Conservation (phyloP, 2,797 vertebrate genomes). For the Glossophaga mutica region DNA sequence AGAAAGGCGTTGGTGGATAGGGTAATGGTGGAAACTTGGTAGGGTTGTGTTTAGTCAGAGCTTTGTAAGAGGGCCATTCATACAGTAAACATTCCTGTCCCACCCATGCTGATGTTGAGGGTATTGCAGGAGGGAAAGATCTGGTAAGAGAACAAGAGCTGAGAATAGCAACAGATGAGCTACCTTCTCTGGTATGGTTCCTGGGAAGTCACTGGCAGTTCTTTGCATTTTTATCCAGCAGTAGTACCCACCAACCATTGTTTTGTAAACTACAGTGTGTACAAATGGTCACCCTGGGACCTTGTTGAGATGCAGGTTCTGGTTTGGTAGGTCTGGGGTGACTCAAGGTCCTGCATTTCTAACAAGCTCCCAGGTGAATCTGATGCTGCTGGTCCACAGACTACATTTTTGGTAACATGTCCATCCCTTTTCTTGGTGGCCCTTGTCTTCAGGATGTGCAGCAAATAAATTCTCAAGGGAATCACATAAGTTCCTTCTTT, state of each 20-base stretch:
- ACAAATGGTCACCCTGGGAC: background rate
- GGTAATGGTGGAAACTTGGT: constrained; percentile 61
- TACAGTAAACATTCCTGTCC: constrained; percentile 72
- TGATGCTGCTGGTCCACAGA: too few relatives aligned
- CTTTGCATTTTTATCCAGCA: background rate
- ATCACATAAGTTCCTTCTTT: background rate
- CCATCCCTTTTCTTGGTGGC: background rate
- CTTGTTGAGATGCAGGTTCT: background rate
- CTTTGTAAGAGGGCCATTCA: constrained; percentile 81
- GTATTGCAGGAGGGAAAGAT: constrained; percentile 1
- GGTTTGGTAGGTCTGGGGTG: background rate
- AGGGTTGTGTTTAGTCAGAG: constrained; percentile 74
- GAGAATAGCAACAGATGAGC: background rate
- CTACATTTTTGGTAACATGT: background rate
- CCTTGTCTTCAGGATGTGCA: background rate
- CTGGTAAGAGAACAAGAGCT: background rate
- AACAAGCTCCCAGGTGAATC: background rate
- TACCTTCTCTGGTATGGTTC: background rate
- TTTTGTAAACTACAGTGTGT: background rate
- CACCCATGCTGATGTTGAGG: constrained; percentile 65
- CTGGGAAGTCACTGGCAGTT: background rate
- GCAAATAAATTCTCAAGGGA: background rate
- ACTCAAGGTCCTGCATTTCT: background rate
- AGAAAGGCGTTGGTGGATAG: constrained; percentile 80
- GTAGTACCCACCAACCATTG: background rate